Evolutionary conservation across 2,113 vertebrate species (phyloP), one percentile per base, ranked within the genome.

Genomic region (Hemicordylus capensis): DNA sequence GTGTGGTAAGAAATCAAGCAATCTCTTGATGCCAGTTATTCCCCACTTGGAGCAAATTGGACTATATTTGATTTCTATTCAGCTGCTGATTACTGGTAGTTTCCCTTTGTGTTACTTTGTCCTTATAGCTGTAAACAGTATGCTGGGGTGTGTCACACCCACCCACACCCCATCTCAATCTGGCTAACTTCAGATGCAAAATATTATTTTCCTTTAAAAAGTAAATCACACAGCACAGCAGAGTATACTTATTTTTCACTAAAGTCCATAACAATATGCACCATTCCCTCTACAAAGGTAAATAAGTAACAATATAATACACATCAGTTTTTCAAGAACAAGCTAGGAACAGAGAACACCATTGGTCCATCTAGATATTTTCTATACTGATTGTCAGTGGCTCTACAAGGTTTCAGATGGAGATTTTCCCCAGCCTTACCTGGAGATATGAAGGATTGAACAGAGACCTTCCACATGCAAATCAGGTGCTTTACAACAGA

Each of bases 21-120:
- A 86, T 88, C 88, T 87, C 89, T 93, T 96, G 96, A 96, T 92
- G 90, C 96, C 94, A 96, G 86, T 92, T 92, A 91, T 95, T 94
- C 64, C 91, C 95, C 93, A 95, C 96, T 95, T 96, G 93, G 91
- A 96, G 92, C 77, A 93, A 89, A 92, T 94, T 93, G 93, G 91
- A 90, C 61, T 89, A 78, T 93, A 88, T 95, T 91, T 94, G 95
- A 96, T 90, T 96, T 94, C 88, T 48, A 75, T 85, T 91, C 77
- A 85, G 93, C 70, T 89, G 81, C 82, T 94, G 89, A 87, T 93
- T 94, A 95, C 96, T 95, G 95, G 96, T 95, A 95, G 83, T 96
- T 96, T 96, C 95, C 93, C 93, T 79, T 70, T 28, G 48, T 85
- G 89, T 84, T 94, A 83, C 84, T 94, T 90, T 92, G 83, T 79